Percentiles rank a stretch among this genome's conserved stretches.
Evolutionary conservation across 2,113 vertebrate genomes (phyloP).

Genomic region (Oncorhynchus mykiss): DNA sequence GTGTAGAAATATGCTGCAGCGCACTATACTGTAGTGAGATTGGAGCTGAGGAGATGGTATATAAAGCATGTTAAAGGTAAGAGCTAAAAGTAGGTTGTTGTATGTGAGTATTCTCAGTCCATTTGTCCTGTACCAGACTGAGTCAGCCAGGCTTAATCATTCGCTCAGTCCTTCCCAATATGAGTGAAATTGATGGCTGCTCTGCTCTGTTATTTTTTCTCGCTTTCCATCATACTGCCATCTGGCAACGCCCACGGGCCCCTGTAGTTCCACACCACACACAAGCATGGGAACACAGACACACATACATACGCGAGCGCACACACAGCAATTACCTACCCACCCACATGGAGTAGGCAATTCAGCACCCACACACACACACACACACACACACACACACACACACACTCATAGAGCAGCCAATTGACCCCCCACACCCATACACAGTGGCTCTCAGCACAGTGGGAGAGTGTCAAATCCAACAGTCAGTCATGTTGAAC

Average conservation of each 20-base stretch:
- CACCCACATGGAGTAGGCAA: slow-evolving; percentile 31
- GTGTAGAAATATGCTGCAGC: too few relatives aligned
- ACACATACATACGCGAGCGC: neutral
- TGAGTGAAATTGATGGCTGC: slow-evolving; percentile 33
- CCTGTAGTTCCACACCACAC: slow-evolving; percentile 35
- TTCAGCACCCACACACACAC: slow-evolving; percentile 6
- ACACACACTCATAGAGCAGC: neutral
- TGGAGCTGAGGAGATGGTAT: neutral
- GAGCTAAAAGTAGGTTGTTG: slow-evolving; percentile 20
- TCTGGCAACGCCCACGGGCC: slow-evolving; percentile 65
- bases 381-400: slow-evolving; percentile 5
- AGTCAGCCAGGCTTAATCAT: slow-evolving; percentile 38
- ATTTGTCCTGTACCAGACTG: slow-evolving; percentile 24
- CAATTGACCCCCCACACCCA: neutral
- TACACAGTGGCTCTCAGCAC: slow-evolving; percentile 4
- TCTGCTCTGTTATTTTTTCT: slow-evolving; percentile 33
- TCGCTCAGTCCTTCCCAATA: slow-evolving; percentile 34
- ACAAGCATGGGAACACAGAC: neutral
- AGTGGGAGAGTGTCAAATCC: slow-evolving; percentile 15
- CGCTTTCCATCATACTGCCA: slow-evolving; percentile 47
- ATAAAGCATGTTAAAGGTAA: neutral
- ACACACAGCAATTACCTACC: slow-evolving; percentile 38
- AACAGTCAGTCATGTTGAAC: slow-evolving; percentile 18
- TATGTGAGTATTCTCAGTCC: slow-evolving; percentile 25
- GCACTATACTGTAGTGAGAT: neutral